These are phyloP conservation scores for Pollachius pollachius DNA, from an alignment of 2,113 vertebrate species.

Conservation along the genomic window DNA sequence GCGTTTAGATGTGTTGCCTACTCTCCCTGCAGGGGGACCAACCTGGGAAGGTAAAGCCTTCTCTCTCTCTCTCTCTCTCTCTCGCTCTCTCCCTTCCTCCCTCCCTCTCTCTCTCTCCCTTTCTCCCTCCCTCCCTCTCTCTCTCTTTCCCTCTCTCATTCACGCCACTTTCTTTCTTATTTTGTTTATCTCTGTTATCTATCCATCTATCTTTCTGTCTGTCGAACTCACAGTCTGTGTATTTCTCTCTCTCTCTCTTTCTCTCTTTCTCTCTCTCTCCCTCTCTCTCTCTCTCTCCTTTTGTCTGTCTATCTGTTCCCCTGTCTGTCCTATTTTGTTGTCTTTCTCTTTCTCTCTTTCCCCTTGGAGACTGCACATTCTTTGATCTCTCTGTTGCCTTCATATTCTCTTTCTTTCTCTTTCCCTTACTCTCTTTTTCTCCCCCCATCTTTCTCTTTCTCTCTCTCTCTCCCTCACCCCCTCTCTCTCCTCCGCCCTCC, in stretches of 20 bases:
- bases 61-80: slow-evolving; percentile 35
- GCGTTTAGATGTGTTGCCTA: slow-evolving; percentile 49
- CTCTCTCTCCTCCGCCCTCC: background rate
- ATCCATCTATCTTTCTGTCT: slow-evolving; percentile 31
- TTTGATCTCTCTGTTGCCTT: too few relatives aligned
- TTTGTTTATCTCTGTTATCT: slow-evolving; percentile 26
- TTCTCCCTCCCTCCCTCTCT: slow-evolving; percentile 29
- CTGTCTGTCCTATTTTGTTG: slow-evolving; percentile 34
- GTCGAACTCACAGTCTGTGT: slow-evolving; percentile 12
- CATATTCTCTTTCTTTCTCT: slow-evolving; percentile 36
- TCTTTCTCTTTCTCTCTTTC: slow-evolving; percentile 30
- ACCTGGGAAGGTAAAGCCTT: slow-evolving; percentile 52
- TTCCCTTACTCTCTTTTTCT: slow-evolving; percentile 11
- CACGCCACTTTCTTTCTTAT: slow-evolving; percentile 32
- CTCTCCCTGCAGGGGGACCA: slow-evolving; percentile 45
- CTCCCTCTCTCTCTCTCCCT: slow-evolving; percentile 27
- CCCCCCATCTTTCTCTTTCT: slow-evolving; percentile 38
- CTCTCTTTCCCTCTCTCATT: slow-evolving; percentile 29
- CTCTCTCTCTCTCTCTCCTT: slow-evolving; percentile 8
- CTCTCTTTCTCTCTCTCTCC: background rate
- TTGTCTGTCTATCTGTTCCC: background rate
- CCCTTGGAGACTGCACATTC: slow-evolving; percentile 34
- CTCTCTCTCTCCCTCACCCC: slow-evolving; percentile 39
- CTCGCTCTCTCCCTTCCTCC: slow-evolving; percentile 31
- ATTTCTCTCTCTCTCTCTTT: background rate